Conservation (phyloP, 2,797 vertebrate species). For the Threskiornis aethiopicus region DNA sequence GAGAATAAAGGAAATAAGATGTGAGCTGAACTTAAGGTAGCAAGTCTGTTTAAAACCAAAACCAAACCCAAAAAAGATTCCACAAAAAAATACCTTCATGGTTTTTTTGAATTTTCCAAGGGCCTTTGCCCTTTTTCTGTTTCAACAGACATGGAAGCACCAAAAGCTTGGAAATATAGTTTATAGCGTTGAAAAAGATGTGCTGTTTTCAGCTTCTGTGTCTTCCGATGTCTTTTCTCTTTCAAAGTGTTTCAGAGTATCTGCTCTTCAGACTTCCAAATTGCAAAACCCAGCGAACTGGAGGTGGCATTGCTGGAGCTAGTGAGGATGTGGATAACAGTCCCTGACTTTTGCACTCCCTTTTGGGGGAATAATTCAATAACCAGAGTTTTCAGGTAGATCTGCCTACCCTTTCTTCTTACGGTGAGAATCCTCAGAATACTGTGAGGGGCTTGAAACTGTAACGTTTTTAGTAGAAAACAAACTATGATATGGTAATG, state of each 20-base stretch:
- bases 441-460: background rate
- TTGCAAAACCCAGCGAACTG: background rate
- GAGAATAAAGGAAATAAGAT: background rate
- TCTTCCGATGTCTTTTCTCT: background rate
- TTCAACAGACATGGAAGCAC: background rate
- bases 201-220: background rate
- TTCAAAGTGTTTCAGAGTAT: background rate
- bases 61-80: background rate
- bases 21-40: background rate
- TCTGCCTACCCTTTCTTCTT: background rate
- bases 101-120: background rate
- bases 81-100: background rate
- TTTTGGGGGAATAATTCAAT: background rate
- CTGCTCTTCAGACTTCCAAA: background rate
- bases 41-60: background rate
- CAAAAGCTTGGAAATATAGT: background rate
- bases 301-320: background rate
- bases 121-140: background rate
- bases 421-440: background rate
- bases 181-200: background rate
- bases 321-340: fast-evolving
- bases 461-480: background rate
- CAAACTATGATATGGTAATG: fast-evolving
- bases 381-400: background rate
- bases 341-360: background rate